Percentiles rank a stretch among this genome's conserved stretches.
phyloP scores from a whole-genome alignment of 1,140 invertebrate genomes.

The Gyrodactylus salaris region DNA sequence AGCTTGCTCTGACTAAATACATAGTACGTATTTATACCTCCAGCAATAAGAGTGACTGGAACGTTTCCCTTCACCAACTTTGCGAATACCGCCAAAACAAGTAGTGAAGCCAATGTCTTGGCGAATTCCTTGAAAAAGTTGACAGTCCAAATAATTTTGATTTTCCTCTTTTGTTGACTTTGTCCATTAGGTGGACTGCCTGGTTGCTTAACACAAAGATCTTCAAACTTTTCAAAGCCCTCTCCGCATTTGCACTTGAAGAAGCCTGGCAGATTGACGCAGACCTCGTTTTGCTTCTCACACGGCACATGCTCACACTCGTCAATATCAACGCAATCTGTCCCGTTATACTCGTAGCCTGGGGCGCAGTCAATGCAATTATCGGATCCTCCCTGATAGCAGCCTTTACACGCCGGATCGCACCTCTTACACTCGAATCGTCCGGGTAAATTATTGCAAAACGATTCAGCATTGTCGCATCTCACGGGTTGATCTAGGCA shows the following conservation, averaged over 20 bases:
- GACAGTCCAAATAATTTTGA: not conserved
- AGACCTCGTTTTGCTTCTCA: constrained; percentile 8
- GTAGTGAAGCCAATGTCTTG: not conserved
- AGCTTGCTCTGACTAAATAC: not conserved
- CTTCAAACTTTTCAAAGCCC: constrained; percentile 12
- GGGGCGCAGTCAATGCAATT: not conserved
- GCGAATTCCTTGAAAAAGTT: not conserved
- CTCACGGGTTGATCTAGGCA: not conserved
- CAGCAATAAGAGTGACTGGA: not conserved
- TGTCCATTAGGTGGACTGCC: not conserved
- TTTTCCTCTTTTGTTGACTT: not conserved
- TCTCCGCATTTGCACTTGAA: constrained; percentile 14
- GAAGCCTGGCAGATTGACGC: constrained; percentile 15
- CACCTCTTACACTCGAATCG: not conserved
- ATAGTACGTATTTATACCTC: not conserved
- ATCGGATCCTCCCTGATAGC: not conserved
- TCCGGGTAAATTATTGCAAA: not conserved
- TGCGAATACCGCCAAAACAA: not conserved
- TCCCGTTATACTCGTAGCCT: not conserved
- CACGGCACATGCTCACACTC: constrained; percentile 15
- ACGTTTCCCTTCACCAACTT: not conserved
- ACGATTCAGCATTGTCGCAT: not conserved
- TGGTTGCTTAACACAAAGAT: not conserved
- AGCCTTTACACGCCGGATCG: not conserved
- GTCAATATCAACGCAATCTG: constrained; percentile 10